phyloP scores from a whole-genome alignment of 1,140 invertebrate species.

The Mactra quadrangularis region DNA sequence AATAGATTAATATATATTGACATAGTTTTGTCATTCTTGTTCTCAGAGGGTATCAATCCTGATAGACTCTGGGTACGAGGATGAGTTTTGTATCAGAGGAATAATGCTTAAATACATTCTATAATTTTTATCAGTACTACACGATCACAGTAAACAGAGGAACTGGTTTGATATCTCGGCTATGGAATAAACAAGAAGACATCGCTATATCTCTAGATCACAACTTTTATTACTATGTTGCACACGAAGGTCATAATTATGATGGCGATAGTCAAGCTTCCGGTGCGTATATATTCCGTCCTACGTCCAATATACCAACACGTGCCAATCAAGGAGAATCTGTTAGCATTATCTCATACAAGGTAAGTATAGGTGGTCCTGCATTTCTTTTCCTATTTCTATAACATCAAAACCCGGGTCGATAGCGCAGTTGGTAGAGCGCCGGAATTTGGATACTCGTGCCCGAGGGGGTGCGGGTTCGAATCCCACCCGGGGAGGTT shows the following conservation, averaged over 20 bases:
- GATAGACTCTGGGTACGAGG: too few relatives aligned
- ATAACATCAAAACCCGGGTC: too few relatives aligned
- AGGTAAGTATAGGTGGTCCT: constrained; percentile 1
- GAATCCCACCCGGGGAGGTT: too few relatives aligned
- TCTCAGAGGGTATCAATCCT: too few relatives aligned
- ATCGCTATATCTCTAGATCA: constrained; percentile 86
- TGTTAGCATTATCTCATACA: constrained; percentile 24
- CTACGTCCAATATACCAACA: constrained; percentile 75
- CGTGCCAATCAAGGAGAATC: not conserved
- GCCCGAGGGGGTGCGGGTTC: too few relatives aligned
- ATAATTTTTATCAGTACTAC: constrained; percentile 24
- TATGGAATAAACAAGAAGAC: constrained; percentile 56
- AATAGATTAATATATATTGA: too few relatives aligned
- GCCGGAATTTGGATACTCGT: too few relatives aligned
- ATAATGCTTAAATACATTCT: too few relatives aligned
- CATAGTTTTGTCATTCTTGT: too few relatives aligned
- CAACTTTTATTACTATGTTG: constrained; percentile 90
- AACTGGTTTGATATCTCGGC: constrained; percentile 37
- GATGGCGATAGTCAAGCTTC: constrained; percentile 72
- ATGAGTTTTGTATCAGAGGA: too few relatives aligned
- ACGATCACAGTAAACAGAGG: constrained; percentile 29
- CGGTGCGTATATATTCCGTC: constrained; percentile 95
- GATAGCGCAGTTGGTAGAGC: too few relatives aligned
- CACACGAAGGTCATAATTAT: constrained; percentile 82
- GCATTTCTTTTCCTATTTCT: not conserved